Conservation (phyloP, 2,888 invertebrate species). For the Euclidia mi region DNA sequence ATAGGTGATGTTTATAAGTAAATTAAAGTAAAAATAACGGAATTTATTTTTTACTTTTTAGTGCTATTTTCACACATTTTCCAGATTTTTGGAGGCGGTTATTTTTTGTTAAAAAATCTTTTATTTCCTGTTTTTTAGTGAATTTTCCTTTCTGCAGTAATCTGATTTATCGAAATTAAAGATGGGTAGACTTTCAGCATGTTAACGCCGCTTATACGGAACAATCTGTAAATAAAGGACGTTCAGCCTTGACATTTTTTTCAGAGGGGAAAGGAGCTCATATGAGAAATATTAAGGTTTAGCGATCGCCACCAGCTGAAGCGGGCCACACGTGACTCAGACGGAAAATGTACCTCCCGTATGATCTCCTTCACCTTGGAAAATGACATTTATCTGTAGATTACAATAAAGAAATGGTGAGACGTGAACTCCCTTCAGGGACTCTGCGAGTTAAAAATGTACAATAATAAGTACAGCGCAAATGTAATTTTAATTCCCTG, state of each 20-base stretch:
- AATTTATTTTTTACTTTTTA: too few relatives aligned
- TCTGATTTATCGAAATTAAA: too few relatives aligned
- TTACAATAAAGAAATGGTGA: constrained; percentile 34
- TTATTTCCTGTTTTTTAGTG: too few relatives aligned
- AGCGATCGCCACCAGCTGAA: constrained; percentile 83
- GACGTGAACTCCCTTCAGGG: neutral
- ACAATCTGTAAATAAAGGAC: constrained; percentile 49
- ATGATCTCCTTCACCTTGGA: constrained; percentile 69
- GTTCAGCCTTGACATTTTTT: constrained; percentile 65
- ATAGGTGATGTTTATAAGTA: too few relatives aligned
- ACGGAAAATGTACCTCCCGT: constrained; percentile 67
- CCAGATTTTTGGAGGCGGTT: too few relatives aligned
- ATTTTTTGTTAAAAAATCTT: too few relatives aligned
- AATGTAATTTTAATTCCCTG: constrained; percentile 1
- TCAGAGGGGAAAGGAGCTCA: constrained; percentile 67
- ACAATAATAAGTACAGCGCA: neutral
- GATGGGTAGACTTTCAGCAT: too few relatives aligned
- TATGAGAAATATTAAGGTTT: constrained; percentile 84
- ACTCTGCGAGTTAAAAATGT: neutral
- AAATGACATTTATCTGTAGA: constrained; percentile 58
- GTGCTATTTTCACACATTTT: too few relatives aligned
- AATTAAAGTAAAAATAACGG: too few relatives aligned
- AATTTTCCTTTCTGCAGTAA: too few relatives aligned
- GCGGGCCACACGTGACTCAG: constrained; percentile 75
- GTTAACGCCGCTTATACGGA: constrained; percentile 56